Evolutionary conservation across 2,113 vertebrate genomes (phyloP).

Genomic region (Dasyprocta punctata): DNA sequence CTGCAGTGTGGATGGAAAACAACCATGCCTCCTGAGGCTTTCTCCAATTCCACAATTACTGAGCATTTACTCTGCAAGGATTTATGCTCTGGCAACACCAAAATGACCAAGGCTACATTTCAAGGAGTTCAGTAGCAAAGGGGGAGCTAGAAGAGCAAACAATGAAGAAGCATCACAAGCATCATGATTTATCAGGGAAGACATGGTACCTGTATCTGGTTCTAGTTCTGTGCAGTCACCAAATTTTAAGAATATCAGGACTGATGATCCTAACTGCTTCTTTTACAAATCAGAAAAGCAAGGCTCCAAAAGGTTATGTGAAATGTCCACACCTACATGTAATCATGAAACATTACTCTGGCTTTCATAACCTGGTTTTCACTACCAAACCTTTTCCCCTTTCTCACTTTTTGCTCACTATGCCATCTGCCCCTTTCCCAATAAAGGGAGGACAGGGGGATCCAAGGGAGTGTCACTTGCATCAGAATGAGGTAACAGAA

Average conservation of each 20-base stretch:
- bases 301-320: not conserved
- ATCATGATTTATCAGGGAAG: not conserved
- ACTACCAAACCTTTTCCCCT: not conserved
- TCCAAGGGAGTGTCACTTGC: not conserved
- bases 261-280: not conserved
- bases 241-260: not conserved
- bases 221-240: not conserved
- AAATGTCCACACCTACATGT: not conserved
- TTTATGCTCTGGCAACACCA: not conserved
- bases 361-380: not conserved
- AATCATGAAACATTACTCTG: not conserved
- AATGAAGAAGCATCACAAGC: not conserved
- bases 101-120: not conserved
- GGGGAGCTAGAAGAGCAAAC: not conserved
- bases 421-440: not conserved
- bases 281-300: slow-evolving; percentile 22
- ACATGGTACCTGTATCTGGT: not conserved
- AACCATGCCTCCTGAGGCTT: slow-evolving; percentile 31
- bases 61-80: not conserved
- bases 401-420: not conserved
- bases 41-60: slow-evolving; percentile 30
- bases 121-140: not conserved
- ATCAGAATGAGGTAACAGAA: not conserved
- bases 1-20: slow-evolving; percentile 44
- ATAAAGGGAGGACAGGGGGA: not conserved